phyloP scores from a whole-genome alignment of 1,140 invertebrate species.

The Zaprionus ghesquierei region DNA sequence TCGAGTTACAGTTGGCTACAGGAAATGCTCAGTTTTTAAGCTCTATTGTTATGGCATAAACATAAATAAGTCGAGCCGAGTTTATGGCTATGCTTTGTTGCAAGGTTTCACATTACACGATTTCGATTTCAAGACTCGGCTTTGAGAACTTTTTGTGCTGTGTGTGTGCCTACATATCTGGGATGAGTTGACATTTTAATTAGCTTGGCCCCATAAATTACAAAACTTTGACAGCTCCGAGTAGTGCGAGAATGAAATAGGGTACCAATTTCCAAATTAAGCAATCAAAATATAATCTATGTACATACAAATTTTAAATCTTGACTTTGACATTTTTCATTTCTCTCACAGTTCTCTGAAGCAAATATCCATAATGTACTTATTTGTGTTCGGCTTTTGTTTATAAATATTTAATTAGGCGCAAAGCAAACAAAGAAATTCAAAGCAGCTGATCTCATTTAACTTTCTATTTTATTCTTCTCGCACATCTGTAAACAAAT shows the following conservation, averaged over 20 bases:
- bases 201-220: slow-evolving; percentile 59
- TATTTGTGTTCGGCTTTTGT: not conserved
- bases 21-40: slow-evolving; percentile 31
- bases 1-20: slow-evolving; percentile 7
- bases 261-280: slow-evolving; percentile 7
- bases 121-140: slow-evolving; percentile 15
- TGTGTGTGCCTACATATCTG: not conserved
- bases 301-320: not conserved
- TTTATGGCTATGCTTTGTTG: slow-evolving; percentile 27
- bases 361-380: not conserved
- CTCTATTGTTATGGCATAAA: slow-evolving; percentile 23
- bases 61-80: slow-evolving; percentile 29
- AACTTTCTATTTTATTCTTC: slow-evolving; percentile 29
- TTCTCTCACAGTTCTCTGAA: not conserved
- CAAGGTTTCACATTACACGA: slow-evolving; percentile 34
- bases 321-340: not conserved
- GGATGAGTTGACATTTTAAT: slow-evolving; percentile 63
- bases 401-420: not conserved
- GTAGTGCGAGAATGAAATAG: slow-evolving; percentile 9
- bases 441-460: slow-evolving; percentile 4
- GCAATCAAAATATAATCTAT: slow-evolving; percentile 18
- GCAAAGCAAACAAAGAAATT: not conserved
- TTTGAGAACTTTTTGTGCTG: slow-evolving; percentile 9
- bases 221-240: slow-evolving; percentile 40
- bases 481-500: not conserved